A percentile compares a stretch with the other conserved stretches of the same genome.
Evolutionary conservation across 2,797 vertebrate species (phyloP).

Genomic region (Enteromius argenteus): DNA sequence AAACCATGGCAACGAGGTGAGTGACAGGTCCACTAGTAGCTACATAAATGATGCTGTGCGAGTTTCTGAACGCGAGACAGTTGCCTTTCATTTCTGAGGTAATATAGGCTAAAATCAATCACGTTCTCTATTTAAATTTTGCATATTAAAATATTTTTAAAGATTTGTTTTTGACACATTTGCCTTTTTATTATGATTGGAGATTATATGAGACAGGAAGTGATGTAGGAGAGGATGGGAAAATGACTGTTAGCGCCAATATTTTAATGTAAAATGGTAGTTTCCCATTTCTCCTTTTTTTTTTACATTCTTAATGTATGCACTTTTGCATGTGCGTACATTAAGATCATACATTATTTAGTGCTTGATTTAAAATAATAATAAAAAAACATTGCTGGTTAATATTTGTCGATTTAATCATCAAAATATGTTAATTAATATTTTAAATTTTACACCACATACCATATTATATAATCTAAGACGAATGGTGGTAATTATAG

Average conservation of each 20-base stretch:
- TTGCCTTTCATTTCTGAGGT: not conserved
- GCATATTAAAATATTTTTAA: too few relatives aligned
- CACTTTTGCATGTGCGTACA: not conserved
- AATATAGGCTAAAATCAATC: not conserved
- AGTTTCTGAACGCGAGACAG: conserved; percentile 11
- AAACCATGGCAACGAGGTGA: conserved; percentile 91
- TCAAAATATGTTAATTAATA: not conserved
- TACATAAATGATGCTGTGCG: not conserved
- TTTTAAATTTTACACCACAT: not conserved
- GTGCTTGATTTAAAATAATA: not conserved
- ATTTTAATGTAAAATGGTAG: not conserved
- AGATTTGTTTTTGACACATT: too few relatives aligned
- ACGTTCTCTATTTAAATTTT: not conserved
- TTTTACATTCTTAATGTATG: not conserved
- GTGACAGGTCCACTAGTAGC: conserved; percentile 56
- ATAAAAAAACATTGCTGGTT: not conserved
- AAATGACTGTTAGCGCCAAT: not conserved
- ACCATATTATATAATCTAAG: not conserved
- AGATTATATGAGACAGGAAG: not conserved
- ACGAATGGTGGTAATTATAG: not conserved
- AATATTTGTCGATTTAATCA: not conserved
- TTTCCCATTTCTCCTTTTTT: not conserved
- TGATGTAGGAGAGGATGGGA: not conserved
- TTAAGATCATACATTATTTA: not conserved
- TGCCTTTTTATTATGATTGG: not conserved